A percentile compares a stretch with the other conserved stretches of the same genome.
These are phyloP conservation scores for Parasteatoda lunata DNA, from an alignment of 2,888 invertebrate species.

Conservation along the genomic window DNA sequence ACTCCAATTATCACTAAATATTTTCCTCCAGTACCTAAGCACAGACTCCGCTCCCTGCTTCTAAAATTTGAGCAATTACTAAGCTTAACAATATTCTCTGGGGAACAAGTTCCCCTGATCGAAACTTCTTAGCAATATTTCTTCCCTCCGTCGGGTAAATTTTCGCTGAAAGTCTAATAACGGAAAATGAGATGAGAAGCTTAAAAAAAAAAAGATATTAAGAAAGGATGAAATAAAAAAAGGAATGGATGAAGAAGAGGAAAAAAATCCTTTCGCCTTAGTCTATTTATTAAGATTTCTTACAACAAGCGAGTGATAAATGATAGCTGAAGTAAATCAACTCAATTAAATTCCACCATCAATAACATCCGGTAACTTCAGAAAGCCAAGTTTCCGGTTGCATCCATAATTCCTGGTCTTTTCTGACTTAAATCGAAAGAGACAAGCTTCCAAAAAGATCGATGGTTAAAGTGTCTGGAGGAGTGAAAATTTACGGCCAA, in stretches of 20 bases:
- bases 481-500: conserved; percentile 42
- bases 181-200: conserved; percentile 9
- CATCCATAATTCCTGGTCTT: conserved; percentile 55
- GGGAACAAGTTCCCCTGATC: background rate
- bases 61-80: no score
- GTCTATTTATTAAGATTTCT: conserved; percentile 48
- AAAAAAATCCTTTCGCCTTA: conserved; percentile 14
- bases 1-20: no score
- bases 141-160: background rate
- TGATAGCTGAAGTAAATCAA: conserved; percentile 55
- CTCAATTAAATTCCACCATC: conserved; percentile 63
- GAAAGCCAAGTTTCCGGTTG: conserved; percentile 54
- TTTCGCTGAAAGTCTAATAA: background rate
- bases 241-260: background rate
- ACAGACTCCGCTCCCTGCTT: no score
- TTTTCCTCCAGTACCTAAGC: no score
- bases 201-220: conserved; percentile 7
- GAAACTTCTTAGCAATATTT: conserved; percentile 24
- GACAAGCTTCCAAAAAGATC: conserved; percentile 28
- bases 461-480: conserved; percentile 26
- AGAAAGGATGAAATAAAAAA: background rate
- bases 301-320: conserved; percentile 45
- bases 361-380: conserved; percentile 39
- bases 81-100: no score
- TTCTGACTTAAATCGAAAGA: conserved; percentile 34